Percentiles rank a stretch among this genome's conserved stretches.
These are phyloP conservation scores for Rattus rattus DNA, from an alignment of 2,113 vertebrate species.

Conservation along the genomic window DNA sequence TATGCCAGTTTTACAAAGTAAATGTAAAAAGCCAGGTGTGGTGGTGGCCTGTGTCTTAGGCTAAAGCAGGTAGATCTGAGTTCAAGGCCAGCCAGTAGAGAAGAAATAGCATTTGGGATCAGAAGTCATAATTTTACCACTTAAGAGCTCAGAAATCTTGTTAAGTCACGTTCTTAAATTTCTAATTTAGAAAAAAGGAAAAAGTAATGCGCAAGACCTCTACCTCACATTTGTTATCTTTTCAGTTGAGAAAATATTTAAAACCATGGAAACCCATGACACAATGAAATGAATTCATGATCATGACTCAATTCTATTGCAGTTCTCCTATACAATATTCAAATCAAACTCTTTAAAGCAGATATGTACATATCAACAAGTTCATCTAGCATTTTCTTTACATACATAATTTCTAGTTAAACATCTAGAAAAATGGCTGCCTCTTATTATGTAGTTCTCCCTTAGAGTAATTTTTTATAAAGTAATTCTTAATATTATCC, in stretches of 20 bases:
- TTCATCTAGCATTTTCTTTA: constrained; percentile 9
- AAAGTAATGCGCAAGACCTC: neutral
- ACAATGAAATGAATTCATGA: constrained; percentile 48
- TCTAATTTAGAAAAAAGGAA: neutral
- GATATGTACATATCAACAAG: constrained; percentile 3
- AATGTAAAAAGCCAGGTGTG: neutral
- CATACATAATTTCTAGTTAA: constrained; percentile 25
- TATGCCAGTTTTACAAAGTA: neutral
- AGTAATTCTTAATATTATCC: constrained; percentile 25
- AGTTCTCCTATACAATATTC: neutral
- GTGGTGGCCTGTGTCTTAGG: neutral
- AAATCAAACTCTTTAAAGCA: constrained; percentile 1
- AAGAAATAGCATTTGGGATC: neutral
- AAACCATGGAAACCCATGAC: constrained; percentile 18
- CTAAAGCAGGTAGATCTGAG: neutral
- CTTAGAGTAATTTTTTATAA: constrained; percentile 42
- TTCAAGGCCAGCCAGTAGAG: neutral
- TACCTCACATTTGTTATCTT: neutral
- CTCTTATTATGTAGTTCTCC: constrained; percentile 47
- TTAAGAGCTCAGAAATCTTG: constrained; percentile 19
- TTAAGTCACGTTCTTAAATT: constrained; percentile 32
- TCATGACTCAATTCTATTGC: constrained; percentile 20
- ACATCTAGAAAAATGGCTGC: constrained; percentile 1
- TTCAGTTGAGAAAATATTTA: constrained; percentile 49
- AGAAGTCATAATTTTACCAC: constrained; percentile 34